These are phyloP conservation scores for Loripinus fragilis DNA, from an alignment of 2,888 invertebrate species.

Conservation along the genomic window DNA sequence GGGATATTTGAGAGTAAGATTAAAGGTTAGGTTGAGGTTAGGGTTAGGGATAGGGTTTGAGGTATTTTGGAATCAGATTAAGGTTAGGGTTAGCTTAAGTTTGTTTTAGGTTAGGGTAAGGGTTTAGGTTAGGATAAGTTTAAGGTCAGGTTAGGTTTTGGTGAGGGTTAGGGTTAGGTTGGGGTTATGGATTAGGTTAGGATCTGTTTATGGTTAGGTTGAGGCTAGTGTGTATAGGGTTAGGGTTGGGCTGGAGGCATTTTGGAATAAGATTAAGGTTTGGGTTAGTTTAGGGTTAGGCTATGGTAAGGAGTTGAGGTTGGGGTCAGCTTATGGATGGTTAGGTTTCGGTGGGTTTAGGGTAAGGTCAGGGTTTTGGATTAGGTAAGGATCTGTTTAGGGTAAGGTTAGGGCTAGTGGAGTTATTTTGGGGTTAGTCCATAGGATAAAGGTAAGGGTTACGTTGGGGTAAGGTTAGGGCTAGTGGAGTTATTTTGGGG, in stretches of 20 bases:
- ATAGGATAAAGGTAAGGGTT: conserved; percentile 36
- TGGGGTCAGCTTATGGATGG: conserved; percentile 39
- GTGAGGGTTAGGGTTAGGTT: conserved; percentile 51
- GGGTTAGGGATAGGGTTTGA: conserved; percentile 63
- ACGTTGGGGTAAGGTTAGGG: conserved; percentile 25
- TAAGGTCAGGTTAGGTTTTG: conserved; percentile 52
- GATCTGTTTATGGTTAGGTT: conserved; percentile 53
- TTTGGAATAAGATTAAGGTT: conserved; percentile 49
- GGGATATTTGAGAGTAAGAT: conserved; percentile 57
- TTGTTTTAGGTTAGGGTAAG: conserved; percentile 53
- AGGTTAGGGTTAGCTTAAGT: conserved; percentile 61
- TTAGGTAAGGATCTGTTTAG: conserved; percentile 46
- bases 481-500: conserved; percentile 27
- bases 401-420: conserved; percentile 33
- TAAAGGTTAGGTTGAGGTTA: conserved; percentile 58
- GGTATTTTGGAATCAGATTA: conserved; percentile 62
- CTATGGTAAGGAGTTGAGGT: conserved; percentile 43
- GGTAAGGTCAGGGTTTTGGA: conserved; percentile 52
- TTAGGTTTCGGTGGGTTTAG: conserved; percentile 42
- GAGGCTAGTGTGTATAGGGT: conserved; percentile 58
- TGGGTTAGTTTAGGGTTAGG: conserved; percentile 52
- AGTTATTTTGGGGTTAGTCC: conserved; percentile 26
- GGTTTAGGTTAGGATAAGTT: conserved; percentile 24
- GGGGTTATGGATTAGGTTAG: conserved; percentile 39
- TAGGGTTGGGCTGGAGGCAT: conserved; percentile 58